Conservation (phyloP, 2,113 vertebrate genomes). For the Dicerorhinus sumatrensis region DNA sequence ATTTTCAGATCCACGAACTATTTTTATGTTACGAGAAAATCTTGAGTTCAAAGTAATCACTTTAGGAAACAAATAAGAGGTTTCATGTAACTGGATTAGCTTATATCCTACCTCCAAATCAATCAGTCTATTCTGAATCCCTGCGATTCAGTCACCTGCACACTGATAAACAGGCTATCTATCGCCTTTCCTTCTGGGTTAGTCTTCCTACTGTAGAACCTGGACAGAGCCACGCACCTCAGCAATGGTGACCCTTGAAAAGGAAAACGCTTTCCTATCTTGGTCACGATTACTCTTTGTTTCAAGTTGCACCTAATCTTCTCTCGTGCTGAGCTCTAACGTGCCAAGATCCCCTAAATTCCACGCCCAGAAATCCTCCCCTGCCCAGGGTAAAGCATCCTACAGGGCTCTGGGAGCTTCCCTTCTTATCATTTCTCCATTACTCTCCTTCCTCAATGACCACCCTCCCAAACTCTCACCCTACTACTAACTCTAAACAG, state of each 20-base stretch:
- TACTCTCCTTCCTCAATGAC: background rate
- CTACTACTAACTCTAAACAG: background rate
- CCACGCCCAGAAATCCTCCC: background rate
- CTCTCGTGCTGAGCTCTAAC: background rate
- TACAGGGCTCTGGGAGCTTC: background rate
- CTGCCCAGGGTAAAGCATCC: background rate
- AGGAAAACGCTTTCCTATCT: background rate
- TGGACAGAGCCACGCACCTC: background rate
- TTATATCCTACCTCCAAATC: slow-evolving; percentile 6
- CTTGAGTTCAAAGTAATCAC: background rate
- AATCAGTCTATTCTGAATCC: background rate
- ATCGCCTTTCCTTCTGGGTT: background rate
- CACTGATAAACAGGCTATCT: background rate
- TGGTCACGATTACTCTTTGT: background rate
- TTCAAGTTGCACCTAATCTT: background rate
- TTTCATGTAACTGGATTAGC: background rate
- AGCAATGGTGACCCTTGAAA: background rate
- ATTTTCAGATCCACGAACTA: background rate
- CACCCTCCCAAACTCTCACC: background rate
- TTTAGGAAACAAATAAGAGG: background rate
- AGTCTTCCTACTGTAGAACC: background rate
- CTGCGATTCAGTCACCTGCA: background rate
- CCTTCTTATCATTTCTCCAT: background rate
- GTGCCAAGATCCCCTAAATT: background rate
- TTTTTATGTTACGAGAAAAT: background rate